These are phyloP conservation scores for Heliconius cydno DNA, from an alignment of 2,888 invertebrate species.

Conservation along the genomic window DNA sequence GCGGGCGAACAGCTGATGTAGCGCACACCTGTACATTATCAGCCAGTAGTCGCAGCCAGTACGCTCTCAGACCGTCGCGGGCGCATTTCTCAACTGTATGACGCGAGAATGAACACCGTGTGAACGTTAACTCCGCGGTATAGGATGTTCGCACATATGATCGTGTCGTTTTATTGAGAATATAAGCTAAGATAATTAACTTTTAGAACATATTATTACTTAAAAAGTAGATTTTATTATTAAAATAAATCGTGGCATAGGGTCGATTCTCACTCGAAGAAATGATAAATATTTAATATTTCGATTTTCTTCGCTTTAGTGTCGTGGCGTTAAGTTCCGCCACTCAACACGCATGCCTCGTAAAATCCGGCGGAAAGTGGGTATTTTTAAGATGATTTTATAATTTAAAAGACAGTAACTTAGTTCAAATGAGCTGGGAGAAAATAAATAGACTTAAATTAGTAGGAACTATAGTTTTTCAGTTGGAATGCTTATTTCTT, in stretches of 20 bases:
- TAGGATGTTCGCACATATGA: constrained; percentile 1
- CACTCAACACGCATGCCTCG: no score
- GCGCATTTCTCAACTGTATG: constrained; percentile 67
- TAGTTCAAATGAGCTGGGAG: background rate
- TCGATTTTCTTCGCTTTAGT: no score
- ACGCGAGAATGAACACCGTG: constrained; percentile 61
- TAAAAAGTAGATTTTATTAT: background rate
- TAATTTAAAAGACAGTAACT: background rate
- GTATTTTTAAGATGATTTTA: background rate
- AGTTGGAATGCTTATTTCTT: constrained; percentile 23
- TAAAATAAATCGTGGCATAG: background rate
- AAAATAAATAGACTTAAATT: constrained; percentile 12
- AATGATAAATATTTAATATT: no score
- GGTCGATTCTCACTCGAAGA: no score
- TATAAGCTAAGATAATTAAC: background rate
- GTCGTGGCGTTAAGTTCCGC: no score
- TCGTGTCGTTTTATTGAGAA: constrained; percentile 5
- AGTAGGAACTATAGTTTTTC: constrained; percentile 9
- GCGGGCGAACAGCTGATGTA: constrained; percentile 73
- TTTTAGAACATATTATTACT: constrained; percentile 8
- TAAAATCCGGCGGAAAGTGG: no score
- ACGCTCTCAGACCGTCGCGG: constrained; percentile 70
- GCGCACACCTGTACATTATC: constrained; percentile 74
- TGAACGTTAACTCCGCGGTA: constrained; percentile 48
- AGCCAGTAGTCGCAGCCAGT: constrained; percentile 23